Percentiles rank a stretch among this genome's conserved stretches.
Conservation (phyloP, 2,113 vertebrate species). For the Prochilodus magdalenae region DNA sequence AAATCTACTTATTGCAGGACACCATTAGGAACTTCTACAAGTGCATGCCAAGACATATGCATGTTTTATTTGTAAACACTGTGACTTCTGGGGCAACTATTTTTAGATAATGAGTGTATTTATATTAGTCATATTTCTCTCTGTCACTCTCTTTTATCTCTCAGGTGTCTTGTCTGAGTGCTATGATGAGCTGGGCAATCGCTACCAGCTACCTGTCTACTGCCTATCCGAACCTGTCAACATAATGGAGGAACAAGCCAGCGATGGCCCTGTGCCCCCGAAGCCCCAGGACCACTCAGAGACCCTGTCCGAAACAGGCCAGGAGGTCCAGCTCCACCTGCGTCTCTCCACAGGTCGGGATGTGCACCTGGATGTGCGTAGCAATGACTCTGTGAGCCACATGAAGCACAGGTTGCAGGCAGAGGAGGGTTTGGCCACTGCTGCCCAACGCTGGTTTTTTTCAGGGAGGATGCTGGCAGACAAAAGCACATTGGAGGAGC, state of each 20-base stretch:
- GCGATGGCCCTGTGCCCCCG: slow-evolving; percentile 81
- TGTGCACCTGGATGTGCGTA: slow-evolving; percentile 87
- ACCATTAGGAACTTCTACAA: no score
- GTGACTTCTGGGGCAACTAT: no score
- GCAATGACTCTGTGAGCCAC: slow-evolving; percentile 90
- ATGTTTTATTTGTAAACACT: no score
- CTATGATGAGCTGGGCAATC: slow-evolving; percentile 96
- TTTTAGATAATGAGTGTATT: neutral
- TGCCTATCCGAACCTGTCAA: slow-evolving; percentile 95
- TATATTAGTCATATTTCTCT: neutral
- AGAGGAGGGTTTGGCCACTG: slow-evolving; percentile 85
- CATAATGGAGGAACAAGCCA: slow-evolving; percentile 92
- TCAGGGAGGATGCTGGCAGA: slow-evolving; percentile 93
- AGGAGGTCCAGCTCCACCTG: slow-evolving; percentile 91
- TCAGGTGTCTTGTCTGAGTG: slow-evolving; percentile 93
- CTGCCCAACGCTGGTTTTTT: slow-evolving; percentile 95
- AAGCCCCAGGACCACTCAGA: slow-evolving; percentile 64
- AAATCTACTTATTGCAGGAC: no score
- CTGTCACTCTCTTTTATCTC: neutral
- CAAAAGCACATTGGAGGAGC: slow-evolving; percentile 92
- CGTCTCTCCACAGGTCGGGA: slow-evolving; percentile 94
- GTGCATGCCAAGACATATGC: no score
- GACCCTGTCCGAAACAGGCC: slow-evolving; percentile 76
- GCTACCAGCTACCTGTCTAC: slow-evolving; percentile 96
- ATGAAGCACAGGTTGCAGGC: slow-evolving; percentile 92